Conservation (phyloP, 1,140 invertebrate species). For the Heliconius himera region DNA sequence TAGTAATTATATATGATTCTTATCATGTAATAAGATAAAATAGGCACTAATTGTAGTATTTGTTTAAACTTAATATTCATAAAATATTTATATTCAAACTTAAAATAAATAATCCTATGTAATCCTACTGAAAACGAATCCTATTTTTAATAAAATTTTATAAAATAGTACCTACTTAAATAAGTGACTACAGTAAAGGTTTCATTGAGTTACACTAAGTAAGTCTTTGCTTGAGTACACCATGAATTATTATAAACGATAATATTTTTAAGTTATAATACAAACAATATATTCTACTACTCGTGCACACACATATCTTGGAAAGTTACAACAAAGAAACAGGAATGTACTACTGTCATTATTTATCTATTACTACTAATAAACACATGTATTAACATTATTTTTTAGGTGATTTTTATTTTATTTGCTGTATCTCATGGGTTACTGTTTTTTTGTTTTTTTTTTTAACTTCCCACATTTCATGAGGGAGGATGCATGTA, state of each 20-base stretch:
- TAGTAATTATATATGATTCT: neutral
- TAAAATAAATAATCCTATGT: neutral
- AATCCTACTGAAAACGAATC: neutral
- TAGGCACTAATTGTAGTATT: slow-evolving; percentile 7
- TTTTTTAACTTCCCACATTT: slow-evolving; percentile 36
- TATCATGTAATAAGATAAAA: neutral
- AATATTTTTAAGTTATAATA: slow-evolving; percentile 8
- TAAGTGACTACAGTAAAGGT: slow-evolving; percentile 39
- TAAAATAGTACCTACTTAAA: slow-evolving; percentile 23
- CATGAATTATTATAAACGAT: slow-evolving; percentile 25
- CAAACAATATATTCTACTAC: slow-evolving; percentile 21
- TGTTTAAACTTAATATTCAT: neutral
- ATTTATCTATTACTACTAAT: slow-evolving; percentile 7
- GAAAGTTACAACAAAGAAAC: slow-evolving; percentile 7
- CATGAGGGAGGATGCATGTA: slow-evolving; percentile 37
- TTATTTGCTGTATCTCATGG: neutral
- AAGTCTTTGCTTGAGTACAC: slow-evolving; percentile 43
- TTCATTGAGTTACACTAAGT: slow-evolving; percentile 34
- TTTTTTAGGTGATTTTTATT: slow-evolving; percentile 36
- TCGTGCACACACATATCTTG: slow-evolving; percentile 12
- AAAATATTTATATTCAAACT: neutral
- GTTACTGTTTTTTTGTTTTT: slow-evolving; percentile 28
- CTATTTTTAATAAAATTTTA: slow-evolving; percentile 19
- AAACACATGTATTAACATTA: slow-evolving; percentile 23
- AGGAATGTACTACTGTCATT: slow-evolving; percentile 7